Evolutionary conservation across 2,888 invertebrate genomes (phyloP), one percentile per base, ranked within the genome.

Genomic region (Ophion ellenae): DNA sequence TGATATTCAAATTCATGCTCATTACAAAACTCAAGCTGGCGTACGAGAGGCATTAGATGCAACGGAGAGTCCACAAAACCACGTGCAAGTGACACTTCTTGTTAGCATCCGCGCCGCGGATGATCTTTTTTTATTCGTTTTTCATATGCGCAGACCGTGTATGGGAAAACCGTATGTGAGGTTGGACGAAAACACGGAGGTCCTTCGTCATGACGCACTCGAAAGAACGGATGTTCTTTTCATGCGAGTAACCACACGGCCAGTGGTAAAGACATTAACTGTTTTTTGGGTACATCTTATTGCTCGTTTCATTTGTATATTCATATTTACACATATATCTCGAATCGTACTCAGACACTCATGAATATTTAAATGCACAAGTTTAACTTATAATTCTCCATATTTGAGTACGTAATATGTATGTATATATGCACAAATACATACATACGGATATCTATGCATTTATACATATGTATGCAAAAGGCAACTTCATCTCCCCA

Each of bases 81-180:
- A 88, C 75, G 81, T 87, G 86, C 86, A 79, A 73, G 87, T 86
- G 89, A 87, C 87, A 88, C 87, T 88, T 86, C 89, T 83, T 88
- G 88, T 87, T 86, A 86, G 69, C 70, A 69, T 47, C 67, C 57
- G 71, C 20, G 53, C 28, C 71, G 32, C 36, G 32, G 47, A 70
- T 70, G 70, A 70, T 71, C 28, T 57, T 71, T 57, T 70, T 76
- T 81, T 75, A 17, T 71, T 64, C 64, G 17, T 53, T 57, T 83
- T 40, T 32, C 45, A 24, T 32, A 47, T 75, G 40, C 57, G 63
- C 76, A 6, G 53, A 70, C 20, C 64, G 17, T 82, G 64, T 73
- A 77, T 36, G 32, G 11, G 61, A 61, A 2, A 5, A 61, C 4
- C 36, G 57, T 67, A 24, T 64, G 63, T 64, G 64, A 73, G 57